Percentiles rank a stretch among this genome's conserved stretches.
Conservation (phyloP, 1,140 invertebrate species). For the Telenomus remus region DNA sequence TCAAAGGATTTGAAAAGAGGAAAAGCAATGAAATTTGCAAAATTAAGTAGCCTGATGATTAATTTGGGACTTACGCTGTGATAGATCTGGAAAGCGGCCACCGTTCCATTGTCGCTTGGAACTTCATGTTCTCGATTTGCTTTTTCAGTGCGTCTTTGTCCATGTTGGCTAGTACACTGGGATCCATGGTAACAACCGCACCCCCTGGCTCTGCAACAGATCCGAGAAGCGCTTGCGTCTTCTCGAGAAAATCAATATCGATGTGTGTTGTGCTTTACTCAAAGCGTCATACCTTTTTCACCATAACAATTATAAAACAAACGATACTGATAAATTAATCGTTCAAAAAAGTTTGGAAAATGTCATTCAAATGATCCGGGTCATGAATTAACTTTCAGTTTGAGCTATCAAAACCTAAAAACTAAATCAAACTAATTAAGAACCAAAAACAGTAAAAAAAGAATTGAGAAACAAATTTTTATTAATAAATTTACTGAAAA, state of each 20-base stretch:
- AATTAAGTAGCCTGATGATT: not conserved
- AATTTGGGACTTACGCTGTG: constrained; percentile 87
- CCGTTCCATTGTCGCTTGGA: constrained; percentile 95
- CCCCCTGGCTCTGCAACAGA: constrained; percentile 66
- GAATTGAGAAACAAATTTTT: too few relatives aligned
- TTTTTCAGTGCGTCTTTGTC: constrained; percentile 97
- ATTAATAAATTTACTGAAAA: too few relatives aligned
- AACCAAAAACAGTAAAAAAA: too few relatives aligned
- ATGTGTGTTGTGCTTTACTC: constrained; percentile 15
- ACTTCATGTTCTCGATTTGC: constrained; percentile 98
- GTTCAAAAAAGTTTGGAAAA: too few relatives aligned
- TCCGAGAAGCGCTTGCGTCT: constrained; percentile 72
- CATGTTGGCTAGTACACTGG: constrained; percentile 94
- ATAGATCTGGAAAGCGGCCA: constrained; percentile 96
- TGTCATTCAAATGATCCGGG: too few relatives aligned
- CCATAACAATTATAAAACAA: too few relatives aligned
- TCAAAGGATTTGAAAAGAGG: not conserved
- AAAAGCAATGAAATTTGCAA: not conserved
- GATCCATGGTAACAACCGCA: constrained; percentile 83
- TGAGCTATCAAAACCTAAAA: too few relatives aligned
- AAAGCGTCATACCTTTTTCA: constrained; percentile 13
- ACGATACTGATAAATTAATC: too few relatives aligned
- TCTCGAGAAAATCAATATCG: constrained; percentile 71
- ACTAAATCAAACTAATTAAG: too few relatives aligned
- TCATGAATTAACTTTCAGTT: too few relatives aligned